Conservation (phyloP, 2,113 vertebrate species). For the Perca schrenkii region DNA sequence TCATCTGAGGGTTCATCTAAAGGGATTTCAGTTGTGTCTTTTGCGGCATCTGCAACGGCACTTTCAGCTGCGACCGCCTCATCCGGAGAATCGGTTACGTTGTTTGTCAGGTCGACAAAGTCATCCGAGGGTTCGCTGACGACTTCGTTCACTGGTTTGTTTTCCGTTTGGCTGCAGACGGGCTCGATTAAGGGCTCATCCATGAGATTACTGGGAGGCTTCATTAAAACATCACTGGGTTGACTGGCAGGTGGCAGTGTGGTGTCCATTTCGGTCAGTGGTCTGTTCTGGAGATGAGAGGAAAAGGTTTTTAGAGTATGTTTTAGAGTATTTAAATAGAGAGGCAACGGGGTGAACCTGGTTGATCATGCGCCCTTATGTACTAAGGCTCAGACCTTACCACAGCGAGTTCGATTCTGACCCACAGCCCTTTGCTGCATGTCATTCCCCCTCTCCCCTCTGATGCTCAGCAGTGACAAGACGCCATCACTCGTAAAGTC, state of each 20-base stretch:
- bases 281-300: constrained; percentile 62
- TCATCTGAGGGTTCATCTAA: constrained; percentile 58
- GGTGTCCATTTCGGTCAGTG: constrained; percentile 60
- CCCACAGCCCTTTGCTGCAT: too few species aligned
- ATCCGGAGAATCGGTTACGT: constrained; percentile 25
- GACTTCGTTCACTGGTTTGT: constrained; percentile 28
- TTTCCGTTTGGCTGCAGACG: constrained; percentile 35
- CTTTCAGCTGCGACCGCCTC: neutral
- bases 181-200: constrained; percentile 43
- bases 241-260: constrained; percentile 23
- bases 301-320: neutral
- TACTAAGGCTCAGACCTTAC: too few species aligned
- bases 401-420: too few species aligned
- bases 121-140: constrained; percentile 66
- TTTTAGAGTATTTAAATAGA: neutral
- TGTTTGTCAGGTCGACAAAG: constrained; percentile 71
- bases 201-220: constrained; percentile 61
- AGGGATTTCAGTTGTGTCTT: constrained; percentile 28
- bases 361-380: too few species aligned
- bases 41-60: constrained; percentile 1
- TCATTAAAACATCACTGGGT: constrained; percentile 24
- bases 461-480: too few species aligned
- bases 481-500: too few species aligned
- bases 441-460: too few species aligned
- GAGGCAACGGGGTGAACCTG: too few species aligned